phyloP scores from a whole-genome alignment of 2,888 invertebrate species.

The Schrankia costaestrigalis region DNA sequence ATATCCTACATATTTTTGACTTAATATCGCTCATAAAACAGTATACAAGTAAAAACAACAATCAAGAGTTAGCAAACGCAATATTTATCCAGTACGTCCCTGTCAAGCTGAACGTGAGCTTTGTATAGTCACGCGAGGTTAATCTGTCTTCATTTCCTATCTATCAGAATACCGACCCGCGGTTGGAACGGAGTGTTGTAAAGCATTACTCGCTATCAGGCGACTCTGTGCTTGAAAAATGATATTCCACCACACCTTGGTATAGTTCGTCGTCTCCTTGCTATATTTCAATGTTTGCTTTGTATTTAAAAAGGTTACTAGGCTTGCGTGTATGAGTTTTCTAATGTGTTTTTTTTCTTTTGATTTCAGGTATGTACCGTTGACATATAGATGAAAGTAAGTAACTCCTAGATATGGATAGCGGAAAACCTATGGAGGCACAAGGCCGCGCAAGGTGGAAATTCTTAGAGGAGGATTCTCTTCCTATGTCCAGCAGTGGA shows the following conservation, averaged over 20 bases:
- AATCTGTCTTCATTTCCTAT: constrained; percentile 80
- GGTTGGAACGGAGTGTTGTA: constrained; percentile 50
- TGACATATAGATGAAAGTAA: constrained; percentile 24
- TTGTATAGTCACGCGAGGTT: constrained; percentile 72
- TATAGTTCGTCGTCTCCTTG: constrained; percentile 57
- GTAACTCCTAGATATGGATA: no score
- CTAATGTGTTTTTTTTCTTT: constrained; percentile 53
- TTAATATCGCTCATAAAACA: no score
- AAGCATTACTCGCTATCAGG: constrained; percentile 74
- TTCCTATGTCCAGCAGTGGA: no score
- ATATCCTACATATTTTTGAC: no score
- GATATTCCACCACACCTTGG: constrained; percentile 74
- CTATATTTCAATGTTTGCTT: constrained; percentile 66
- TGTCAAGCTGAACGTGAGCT: constrained; percentile 36
- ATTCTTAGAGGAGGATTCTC: no score
- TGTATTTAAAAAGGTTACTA: constrained; percentile 63
- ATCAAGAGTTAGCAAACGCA: constrained; percentile 36
- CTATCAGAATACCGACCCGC: constrained; percentile 67
- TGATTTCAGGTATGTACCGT: constrained; percentile 62
- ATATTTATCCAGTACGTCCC: constrained; percentile 46
- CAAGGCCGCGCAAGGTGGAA: no score
- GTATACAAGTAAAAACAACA: no score
- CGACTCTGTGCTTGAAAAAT: constrained; percentile 74
- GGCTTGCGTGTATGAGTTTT: constrained; percentile 59
- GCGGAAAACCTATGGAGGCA: no score